Percentiles rank a stretch among this genome's conserved stretches.
Conservation (phyloP, 2,797 vertebrate species). For the Aulostomus chinensis region DNA sequence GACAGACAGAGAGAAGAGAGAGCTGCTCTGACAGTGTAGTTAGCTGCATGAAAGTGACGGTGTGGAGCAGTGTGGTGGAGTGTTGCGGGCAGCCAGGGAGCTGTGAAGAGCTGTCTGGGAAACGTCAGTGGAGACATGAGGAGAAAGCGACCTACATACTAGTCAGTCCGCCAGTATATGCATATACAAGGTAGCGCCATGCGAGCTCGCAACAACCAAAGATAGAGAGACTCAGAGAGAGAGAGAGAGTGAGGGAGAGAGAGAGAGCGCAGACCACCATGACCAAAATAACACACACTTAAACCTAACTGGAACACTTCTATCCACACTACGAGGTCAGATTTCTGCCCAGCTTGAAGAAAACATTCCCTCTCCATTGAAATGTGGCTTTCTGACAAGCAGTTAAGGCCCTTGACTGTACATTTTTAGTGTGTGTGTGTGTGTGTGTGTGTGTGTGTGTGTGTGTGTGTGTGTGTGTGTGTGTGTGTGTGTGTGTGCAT, state of each 20-base stretch:
- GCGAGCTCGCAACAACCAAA: constrained; percentile 11
- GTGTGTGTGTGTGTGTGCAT: constrained; percentile 20
- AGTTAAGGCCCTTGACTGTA: constrained; percentile 46
- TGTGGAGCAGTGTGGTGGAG: constrained; percentile 55
- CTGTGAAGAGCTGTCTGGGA: constrained; percentile 51
- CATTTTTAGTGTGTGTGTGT: constrained; percentile 39
- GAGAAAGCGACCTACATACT: constrained; percentile 54
- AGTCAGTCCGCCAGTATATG: constrained; percentile 11
- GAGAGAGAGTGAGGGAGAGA: constrained; percentile 7
- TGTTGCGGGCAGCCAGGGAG: constrained; percentile 33
- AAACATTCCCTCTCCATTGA: constrained; percentile 52
- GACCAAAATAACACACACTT: constrained; percentile 67
- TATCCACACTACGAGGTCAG: constrained; percentile 60
- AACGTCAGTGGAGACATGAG: constrained; percentile 40
- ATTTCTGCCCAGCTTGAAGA: constrained; percentile 61
- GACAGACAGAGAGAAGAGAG: constrained; percentile 41
- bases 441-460: constrained; percentile 12
- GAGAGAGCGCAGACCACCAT: constrained; percentile 55
- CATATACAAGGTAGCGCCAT: constrained; percentile 34
- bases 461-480: constrained; percentile 19
- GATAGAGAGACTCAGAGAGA: constrained; percentile 4
- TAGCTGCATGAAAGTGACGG: constrained; percentile 55
- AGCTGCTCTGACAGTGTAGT: constrained; percentile 45
- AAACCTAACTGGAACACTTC: constrained; percentile 63
- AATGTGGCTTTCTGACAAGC: constrained; percentile 64